Conservation (phyloP, 2,797 vertebrate species). For the Urophycis tenuis region DNA sequence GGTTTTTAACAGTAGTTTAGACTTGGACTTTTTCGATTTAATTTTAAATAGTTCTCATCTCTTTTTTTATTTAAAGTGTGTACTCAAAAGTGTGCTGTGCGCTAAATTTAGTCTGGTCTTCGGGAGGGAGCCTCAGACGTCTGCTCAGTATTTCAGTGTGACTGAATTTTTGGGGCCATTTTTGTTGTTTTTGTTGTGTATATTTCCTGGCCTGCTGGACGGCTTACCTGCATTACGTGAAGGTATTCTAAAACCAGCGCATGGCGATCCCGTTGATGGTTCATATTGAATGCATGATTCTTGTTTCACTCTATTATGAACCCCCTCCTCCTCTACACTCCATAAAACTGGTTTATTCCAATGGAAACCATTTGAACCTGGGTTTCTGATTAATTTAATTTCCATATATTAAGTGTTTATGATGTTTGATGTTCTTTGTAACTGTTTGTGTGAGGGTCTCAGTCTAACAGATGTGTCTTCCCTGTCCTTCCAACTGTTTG, state of each 20-base stretch:
- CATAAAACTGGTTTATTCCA: not conserved
- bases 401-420: not conserved
- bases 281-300: not conserved
- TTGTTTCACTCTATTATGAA: not conserved
- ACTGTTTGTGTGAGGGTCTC: not conserved
- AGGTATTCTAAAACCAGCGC: not conserved
- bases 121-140: not conserved
- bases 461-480: not conserved
- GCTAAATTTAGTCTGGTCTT: not conserved
- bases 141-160: not conserved
- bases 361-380: not conserved
- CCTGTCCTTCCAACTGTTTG: not conserved
- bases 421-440: not conserved
- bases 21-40: not conserved
- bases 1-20: not conserved
- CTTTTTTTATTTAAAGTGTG: slow-evolving; percentile 4
- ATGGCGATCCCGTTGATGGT: not conserved
- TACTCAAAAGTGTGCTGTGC: not conserved
- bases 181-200: not conserved
- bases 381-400: not conserved
- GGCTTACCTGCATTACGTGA: not conserved
- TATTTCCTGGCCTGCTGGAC: not conserved
- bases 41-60: not conserved
- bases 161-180: not conserved
- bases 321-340: not conserved